These are phyloP conservation scores for Promerops cafer DNA, from an alignment of 2,113 vertebrate species.

Conservation along the genomic window DNA sequence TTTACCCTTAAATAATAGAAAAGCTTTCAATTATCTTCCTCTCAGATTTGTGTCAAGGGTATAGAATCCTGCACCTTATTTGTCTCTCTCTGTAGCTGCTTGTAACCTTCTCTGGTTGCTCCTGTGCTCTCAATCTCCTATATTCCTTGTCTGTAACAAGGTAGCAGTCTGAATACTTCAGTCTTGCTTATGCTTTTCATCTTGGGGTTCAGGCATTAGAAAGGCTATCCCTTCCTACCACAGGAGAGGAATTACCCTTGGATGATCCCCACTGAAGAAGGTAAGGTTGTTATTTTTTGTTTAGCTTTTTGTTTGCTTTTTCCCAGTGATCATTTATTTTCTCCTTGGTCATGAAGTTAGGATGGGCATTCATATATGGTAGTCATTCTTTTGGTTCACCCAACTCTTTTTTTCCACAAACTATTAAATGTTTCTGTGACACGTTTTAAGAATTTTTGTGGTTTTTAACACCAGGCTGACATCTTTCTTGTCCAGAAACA, in stretches of 20 bases:
- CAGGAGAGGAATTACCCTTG: neutral
- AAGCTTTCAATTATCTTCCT: neutral
- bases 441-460: accelerated
- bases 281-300: neutral
- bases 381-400: neutral
- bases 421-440: neutral
- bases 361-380: neutral
- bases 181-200: neutral
- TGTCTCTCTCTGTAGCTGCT: neutral
- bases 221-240: neutral
- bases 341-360: neutral
- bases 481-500: neutral
- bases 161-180: neutral
- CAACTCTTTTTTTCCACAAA: neutral
- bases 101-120: neutral
- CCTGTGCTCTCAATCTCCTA: accelerated
- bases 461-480: accelerated
- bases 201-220: neutral
- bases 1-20: neutral
- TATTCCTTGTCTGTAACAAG: neutral
- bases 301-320: neutral
- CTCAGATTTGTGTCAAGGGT: neutral
- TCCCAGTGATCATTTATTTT: neutral
- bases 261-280: neutral
- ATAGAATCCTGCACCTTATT: neutral